phyloP scores from a whole-genome alignment of 1,140 invertebrate genomes.

The Oedothorax gibbosus region DNA sequence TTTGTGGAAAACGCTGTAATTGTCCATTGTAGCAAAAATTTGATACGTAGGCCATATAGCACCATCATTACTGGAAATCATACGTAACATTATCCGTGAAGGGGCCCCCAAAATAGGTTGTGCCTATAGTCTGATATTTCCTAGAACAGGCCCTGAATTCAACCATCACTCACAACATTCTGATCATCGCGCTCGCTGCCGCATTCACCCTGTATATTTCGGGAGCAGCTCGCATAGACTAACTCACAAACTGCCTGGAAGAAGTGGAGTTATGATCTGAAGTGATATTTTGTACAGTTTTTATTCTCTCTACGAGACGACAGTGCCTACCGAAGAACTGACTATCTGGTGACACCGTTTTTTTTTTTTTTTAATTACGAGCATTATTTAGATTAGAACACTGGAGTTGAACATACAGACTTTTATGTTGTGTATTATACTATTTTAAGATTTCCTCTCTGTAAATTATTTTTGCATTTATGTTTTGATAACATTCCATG shows the following conservation, averaged over 20 bases:
- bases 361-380: constrained; percentile 2
- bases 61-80: too few relatives aligned
- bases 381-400: neutral
- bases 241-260: neutral
- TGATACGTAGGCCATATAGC: too few relatives aligned
- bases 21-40: too few relatives aligned
- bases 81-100: too few relatives aligned
- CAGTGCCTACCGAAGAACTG: constrained; percentile 46
- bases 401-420: too few relatives aligned
- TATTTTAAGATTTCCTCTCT: constrained; percentile 8
- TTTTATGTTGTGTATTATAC: constrained; percentile 25
- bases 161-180: neutral
- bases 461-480: constrained; percentile 17
- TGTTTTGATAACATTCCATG: constrained; percentile 34
- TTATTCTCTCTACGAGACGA: constrained; percentile 37
- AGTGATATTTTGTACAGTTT: constrained; percentile 15
- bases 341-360: neutral
- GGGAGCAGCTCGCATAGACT: neutral
- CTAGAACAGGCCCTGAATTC: too few relatives aligned
- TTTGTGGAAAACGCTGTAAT: too few relatives aligned
- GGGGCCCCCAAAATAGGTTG: too few relatives aligned
- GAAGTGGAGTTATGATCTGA: neutral
- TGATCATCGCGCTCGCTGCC: neutral
- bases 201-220: neutral
- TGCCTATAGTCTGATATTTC: too few relatives aligned